Base-by-base conservation (phyloP, 2,113 vertebrate genomes). In the Dasyprocta punctata region DNA sequence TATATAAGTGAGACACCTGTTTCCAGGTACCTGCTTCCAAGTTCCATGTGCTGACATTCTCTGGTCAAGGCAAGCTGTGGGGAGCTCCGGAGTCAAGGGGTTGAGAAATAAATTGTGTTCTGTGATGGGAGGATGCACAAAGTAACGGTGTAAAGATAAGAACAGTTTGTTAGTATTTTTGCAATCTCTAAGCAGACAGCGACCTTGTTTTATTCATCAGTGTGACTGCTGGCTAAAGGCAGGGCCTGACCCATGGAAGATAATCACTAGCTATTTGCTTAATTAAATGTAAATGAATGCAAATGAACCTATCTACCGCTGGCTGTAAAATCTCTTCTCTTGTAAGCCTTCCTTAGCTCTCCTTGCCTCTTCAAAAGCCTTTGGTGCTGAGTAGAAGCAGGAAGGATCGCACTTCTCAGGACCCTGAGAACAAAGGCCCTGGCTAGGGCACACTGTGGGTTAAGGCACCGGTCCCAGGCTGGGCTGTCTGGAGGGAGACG, bases 231-330 rank as follows among this genome's bases (percentile, higher is more conserved):
- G 71, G 77, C 26, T 84, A 86, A 94, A 91, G 14, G 16, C 82
- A 92, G 87, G 63, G 77, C 49, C 67, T 86, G 91, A 94, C 85
- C 92, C 12, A 30, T 26, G 36, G 44, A 38, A 82, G 49, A 71
- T 82, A 77, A 97, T 94, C 92, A 83, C 93, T 49, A 94, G 84
- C 81, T 63, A 33, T 86, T 95, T 93, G 52, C 86, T 96, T 95
- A 96, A 96, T 94, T 95, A 94, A 86, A 93, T 93, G 94, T 77
- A 94, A 96, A 96, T 89, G 56, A 95, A 94, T 96, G 89, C 78
- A 94, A 94, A 97, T 97, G 93, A 95, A 49, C 47, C 77, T 61
- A 5, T 89, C 47, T 90, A 41, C 52, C 24, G 83, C 84, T 77
- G 54, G 30, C 36, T 89, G 95, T 89, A 58, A 69, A 77, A 86